Evolutionary conservation across 1,140 invertebrate species (phyloP).

Genomic region (Musca vetustissima): DNA sequence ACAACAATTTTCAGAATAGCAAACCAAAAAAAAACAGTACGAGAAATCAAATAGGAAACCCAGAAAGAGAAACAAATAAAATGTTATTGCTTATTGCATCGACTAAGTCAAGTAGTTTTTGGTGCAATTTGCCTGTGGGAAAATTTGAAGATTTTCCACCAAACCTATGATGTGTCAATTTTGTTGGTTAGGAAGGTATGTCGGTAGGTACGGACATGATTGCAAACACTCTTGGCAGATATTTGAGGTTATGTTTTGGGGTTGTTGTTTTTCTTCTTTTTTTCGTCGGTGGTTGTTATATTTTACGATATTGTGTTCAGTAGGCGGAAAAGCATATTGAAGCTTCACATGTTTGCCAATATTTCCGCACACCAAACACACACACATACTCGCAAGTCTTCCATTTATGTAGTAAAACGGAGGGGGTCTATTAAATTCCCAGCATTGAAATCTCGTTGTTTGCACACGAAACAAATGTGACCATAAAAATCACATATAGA

Average conservation of each 20-base stretch:
- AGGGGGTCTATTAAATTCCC: too few relatives aligned
- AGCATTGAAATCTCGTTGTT: too few relatives aligned
- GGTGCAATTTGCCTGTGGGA: not conserved
- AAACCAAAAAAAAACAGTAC: too few relatives aligned
- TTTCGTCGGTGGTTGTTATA: not conserved
- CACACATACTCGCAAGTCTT: too few relatives aligned
- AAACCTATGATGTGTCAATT: not conserved
- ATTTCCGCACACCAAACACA: not conserved
- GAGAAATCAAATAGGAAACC: too few relatives aligned
- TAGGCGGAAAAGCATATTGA: slow-evolving; percentile 7
- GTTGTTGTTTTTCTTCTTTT: not conserved
- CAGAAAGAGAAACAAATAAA: too few relatives aligned
- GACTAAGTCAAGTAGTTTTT: too few relatives aligned
- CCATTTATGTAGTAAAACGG: too few relatives aligned
- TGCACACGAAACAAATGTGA: too few relatives aligned
- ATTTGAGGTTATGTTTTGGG: not conserved
- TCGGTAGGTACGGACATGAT: not conserved
- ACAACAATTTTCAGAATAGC: too few relatives aligned
- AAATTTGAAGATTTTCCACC: not conserved
- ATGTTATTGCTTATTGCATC: too few relatives aligned
- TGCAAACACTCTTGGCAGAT: not conserved
- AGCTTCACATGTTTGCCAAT: slow-evolving; percentile 2
- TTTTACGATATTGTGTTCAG: slow-evolving; percentile 4
- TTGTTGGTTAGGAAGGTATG: not conserved
- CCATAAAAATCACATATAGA: too few relatives aligned